Evolutionary conservation across 2,888 invertebrate genomes (phyloP), one percentile per base, ranked within the genome.

Genomic region (Meteorus colon): DNA sequence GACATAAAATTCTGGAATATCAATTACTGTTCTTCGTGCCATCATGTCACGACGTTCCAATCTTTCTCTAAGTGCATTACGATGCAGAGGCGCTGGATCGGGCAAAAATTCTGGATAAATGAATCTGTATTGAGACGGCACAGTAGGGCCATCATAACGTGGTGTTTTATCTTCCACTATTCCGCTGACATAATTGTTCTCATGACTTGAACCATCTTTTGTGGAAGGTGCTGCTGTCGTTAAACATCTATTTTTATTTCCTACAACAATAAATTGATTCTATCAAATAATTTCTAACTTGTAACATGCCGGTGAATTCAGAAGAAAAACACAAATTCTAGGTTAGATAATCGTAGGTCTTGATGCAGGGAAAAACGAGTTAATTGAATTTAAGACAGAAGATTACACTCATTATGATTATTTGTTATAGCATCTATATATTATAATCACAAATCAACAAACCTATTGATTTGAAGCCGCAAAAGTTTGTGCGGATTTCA

Each of bases 1-100:
- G 85, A 98, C 98, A 92, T 98, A 99, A 91, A 99, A 99, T 89
- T 99, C 98, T 0, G 99, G 99, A 80, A 99, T 95, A 86, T 96
- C 95, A 79, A 99, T 92, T 78, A 95, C 92, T 70, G 90, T 91
- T 82, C 98, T 92, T 76, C 99, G 92, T 76, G 94, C 93, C 41
- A 99, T 87, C 99, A 99, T 99, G 88, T 99, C 99, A 78, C 91
- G 90, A 77, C 99, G 92, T 87, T 99, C 98, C 19, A 99, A 90
- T 87, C 95, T 96, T 88, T 99, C 99, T 74, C 95, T 91, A 0
- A 97, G 89, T 12, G 91, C 86, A 90, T 99, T 97, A 76, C 98
- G 92, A 90, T 93, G 94, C 85, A 93, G 91, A 1, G 94, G 91
- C 82, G 94, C 94, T 0, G 97, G 96, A 88, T 96, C 95, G 0